A percentile compares a stretch with the other conserved stretches of the same genome.
Evolutionary conservation across 2,888 invertebrate species (phyloP).

Genomic region (Athalia cordata): DNA sequence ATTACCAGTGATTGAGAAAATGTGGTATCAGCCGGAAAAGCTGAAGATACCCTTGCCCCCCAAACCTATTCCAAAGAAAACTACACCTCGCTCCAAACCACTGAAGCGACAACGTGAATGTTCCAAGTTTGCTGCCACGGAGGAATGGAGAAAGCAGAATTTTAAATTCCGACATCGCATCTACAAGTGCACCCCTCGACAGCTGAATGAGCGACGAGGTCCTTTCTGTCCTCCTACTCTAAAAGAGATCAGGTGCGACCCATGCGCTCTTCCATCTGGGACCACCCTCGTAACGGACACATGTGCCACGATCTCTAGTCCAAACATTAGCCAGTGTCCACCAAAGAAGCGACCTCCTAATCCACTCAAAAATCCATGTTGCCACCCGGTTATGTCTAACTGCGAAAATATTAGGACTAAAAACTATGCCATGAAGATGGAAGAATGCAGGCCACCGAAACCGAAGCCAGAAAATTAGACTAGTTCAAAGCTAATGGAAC

Average conservation of each 20-base stretch:
- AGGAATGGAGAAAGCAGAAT: conserved; percentile 57
- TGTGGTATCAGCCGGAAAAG: conserved; percentile 44
- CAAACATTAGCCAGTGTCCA: conserved; percentile 28
- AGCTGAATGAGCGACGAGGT: conserved; percentile 19
- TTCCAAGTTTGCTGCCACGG: conserved; percentile 27
- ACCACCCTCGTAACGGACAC: conserved; percentile 24
- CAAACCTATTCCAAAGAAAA: conserved; percentile 43
- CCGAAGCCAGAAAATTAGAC: conserved; percentile 17
- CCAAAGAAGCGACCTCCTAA: conserved; percentile 19
- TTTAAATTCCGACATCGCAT: conserved; percentile 53
- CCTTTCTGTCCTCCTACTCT: conserved; percentile 24
- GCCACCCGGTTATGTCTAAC: conserved; percentile 39
- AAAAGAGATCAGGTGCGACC: conserved; percentile 29
- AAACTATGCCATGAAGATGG: conserved; percentile 53
- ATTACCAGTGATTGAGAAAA: conserved; percentile 51
- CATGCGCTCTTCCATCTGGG: conserved; percentile 19
- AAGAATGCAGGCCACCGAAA: conserved; percentile 44
- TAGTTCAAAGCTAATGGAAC: neutral
- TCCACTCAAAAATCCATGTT: conserved; percentile 50
- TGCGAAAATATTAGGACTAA: conserved; percentile 41
- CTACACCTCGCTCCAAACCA: neutral
- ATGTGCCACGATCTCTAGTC: neutral
- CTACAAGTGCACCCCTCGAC: conserved; percentile 50
- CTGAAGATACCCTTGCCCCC: conserved; percentile 32
- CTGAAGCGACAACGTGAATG: conserved; percentile 23